Evolutionary conservation across 2,797 vertebrate species (phyloP).

Genomic region (Capromys pilorides): DNA sequence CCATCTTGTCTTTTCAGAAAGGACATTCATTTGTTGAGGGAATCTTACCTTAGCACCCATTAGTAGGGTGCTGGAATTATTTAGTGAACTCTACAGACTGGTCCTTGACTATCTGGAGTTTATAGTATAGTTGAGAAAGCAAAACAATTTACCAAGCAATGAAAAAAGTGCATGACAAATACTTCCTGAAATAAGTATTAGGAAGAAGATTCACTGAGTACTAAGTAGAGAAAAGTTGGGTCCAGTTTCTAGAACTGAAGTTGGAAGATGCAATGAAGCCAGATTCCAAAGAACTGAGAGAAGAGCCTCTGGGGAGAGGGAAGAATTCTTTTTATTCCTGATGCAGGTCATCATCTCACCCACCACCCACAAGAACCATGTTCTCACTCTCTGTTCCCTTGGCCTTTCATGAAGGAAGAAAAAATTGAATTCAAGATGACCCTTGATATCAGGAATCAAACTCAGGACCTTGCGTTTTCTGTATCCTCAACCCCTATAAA

Average conservation of each 20-base stretch:
- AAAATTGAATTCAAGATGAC: not conserved
- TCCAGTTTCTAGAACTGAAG: not conserved
- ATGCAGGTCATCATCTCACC: too few species aligned
- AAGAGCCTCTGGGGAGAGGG: not conserved
- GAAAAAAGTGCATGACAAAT: not conserved
- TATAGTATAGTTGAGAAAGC: not conserved
- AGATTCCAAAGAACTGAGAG: not conserved
- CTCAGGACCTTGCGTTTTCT: too few species aligned
- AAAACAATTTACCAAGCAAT: not conserved
- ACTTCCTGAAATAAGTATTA: not conserved
- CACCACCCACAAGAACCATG: not conserved
- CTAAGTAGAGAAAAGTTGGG: not conserved
- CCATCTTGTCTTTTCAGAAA: not conserved
- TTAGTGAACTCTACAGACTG: not conserved
- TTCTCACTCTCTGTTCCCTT: not conserved
- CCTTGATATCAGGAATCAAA: too few species aligned
- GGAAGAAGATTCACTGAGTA: not conserved
- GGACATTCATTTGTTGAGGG: not conserved
- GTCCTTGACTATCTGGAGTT: fast-evolving
- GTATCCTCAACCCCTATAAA: too few species aligned
- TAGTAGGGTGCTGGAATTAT: not conserved
- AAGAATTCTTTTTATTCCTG: not conserved
- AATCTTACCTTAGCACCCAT: not conserved
- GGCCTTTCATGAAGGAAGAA: not conserved
- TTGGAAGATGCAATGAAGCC: not conserved